Base-by-base conservation (phyloP, 2,113 vertebrate species). In the Orthonyx spaldingii region DNA sequence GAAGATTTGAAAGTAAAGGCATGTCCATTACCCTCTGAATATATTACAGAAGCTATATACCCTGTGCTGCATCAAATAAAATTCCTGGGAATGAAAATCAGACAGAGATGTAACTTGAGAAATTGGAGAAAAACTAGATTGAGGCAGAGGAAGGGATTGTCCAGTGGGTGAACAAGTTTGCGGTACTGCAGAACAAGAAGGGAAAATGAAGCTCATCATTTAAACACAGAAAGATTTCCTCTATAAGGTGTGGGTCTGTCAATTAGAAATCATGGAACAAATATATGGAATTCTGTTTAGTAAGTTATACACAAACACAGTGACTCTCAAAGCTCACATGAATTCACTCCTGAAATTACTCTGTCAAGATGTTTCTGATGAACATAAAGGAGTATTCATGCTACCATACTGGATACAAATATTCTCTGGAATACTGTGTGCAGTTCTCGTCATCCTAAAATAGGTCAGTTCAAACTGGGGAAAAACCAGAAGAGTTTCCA, bases 241-340 rank as follows among this genome's bases (percentile, higher is more conserved):
- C 37, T 23, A 2, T 23, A 49, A 77, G 19, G 24, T 57, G 15
- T 0, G 0, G 28, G 11, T 4, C 44, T 41, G 84, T 52, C n/a
- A 56, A 5, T 56, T 65, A 65, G 37, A 87, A 75, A 39, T 41
- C 8, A 4, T 33, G 27, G 17, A 28, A 46, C 3, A 66, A 78
- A 77, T 8, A 33, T 5, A 52, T 0, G 3, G 24, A 52, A 24
- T 78, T 78, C 37, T 90, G 20, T n/a, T 81, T 65, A 65, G 10
- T 27, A 77, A 61, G 37, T 80, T 65, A 35, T 10, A 56, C 14
- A 72, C 17, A 71, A 80, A 56, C 8, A 55, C 0, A 5, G 23
- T 27, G 37, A 46, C 42, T 16, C 20, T 89, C 17, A 89, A 87
- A 91, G 60, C 3, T 17, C n/a, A 37, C 2, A 17, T 0, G 16